phyloP scores from a whole-genome alignment of 2,797 vertebrate species.

The Kryptolebias ocellatus region DNA sequence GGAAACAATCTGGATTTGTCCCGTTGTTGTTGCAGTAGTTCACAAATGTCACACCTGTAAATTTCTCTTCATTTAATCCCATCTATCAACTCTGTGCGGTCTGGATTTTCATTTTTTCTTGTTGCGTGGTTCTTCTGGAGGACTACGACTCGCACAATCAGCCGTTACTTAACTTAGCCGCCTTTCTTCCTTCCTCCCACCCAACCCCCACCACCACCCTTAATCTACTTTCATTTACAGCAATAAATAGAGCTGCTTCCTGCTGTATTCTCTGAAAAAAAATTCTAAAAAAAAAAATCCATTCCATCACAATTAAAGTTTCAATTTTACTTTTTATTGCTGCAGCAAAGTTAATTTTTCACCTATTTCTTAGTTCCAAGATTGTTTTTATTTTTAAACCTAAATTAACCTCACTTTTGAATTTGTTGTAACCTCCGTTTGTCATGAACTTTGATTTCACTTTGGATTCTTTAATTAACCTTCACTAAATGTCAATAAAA shows the following conservation, averaged over 20 bases:
- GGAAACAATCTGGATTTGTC: neutral
- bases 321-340: neutral
- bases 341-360: neutral
- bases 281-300: neutral
- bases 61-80: neutral
- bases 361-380: neutral
- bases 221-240: too few relatives aligned
- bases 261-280: neutral
- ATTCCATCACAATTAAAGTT: neutral
- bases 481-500: constrained; percentile 1
- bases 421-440: neutral
- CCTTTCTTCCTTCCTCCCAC: neutral
- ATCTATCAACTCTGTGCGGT: neutral
- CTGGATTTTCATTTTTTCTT: neutral
- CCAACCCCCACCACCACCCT: too few relatives aligned
- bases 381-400: neutral
- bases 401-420: neutral
- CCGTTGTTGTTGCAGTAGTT: neutral
- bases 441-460: neutral
- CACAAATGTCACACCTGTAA: neutral
- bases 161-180: too few relatives aligned
- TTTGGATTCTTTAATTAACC: neutral
- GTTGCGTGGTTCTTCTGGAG: neutral
- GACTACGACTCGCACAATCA: too few relatives aligned
- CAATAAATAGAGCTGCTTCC: neutral